A percentile compares a stretch with the other conserved stretches of the same genome.
Conservation (phyloP, 2,113 vertebrate genomes). For the Nanger granti region DNA sequence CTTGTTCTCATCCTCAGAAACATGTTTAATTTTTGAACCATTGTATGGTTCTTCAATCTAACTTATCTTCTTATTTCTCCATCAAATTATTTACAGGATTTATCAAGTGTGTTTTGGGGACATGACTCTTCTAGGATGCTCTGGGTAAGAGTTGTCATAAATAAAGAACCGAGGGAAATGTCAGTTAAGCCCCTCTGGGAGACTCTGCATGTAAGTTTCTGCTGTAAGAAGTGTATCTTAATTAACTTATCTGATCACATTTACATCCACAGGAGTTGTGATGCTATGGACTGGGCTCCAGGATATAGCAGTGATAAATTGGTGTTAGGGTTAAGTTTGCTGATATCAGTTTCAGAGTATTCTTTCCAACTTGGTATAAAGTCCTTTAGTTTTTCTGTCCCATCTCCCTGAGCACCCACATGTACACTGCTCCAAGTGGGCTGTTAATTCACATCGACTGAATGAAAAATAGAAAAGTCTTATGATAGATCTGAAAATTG, state of each 20-base stretch:
- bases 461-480: not conserved
- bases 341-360: not conserved
- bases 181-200: not conserved
- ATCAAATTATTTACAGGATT: not conserved
- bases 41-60: not conserved
- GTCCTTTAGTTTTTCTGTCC: not conserved
- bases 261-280: not conserved
- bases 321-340: not conserved
- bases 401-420: not conserved
- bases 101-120: not conserved
- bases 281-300: not conserved
- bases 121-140: not conserved
- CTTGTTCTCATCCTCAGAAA: not conserved
- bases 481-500: not conserved
- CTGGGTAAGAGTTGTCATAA: not conserved
- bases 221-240: not conserved
- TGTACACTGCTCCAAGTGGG: not conserved
- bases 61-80: not conserved
- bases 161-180: not conserved
- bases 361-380: not conserved
- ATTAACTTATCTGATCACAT: conserved; percentile 13
- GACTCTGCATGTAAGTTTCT: not conserved
- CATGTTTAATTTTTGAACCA: not conserved
- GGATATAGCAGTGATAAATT: not conserved
- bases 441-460: not conserved